Evolutionary conservation across 2,113 vertebrate genomes (phyloP), one percentile per base, ranked within the genome.

Genomic region (Ceuthmochares aereus): DNA sequence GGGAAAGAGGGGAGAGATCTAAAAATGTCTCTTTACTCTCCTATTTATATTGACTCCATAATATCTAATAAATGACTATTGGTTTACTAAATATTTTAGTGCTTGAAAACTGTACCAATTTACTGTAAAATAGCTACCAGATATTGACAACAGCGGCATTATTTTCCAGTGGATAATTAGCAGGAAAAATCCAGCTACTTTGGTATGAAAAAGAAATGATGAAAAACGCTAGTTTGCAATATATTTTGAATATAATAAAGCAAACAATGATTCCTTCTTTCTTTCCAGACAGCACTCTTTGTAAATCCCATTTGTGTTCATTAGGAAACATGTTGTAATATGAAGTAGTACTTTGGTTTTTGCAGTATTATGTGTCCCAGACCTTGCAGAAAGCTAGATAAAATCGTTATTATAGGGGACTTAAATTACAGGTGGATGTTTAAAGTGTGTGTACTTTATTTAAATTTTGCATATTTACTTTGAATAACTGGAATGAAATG

Each of bases 381-480:
- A 32, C 62, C 80, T 64, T 54, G 56, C 3, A 85, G 58, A 89
- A 89, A 83, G 21, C 40, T 58, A 73, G 72, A 66, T 20, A 62
- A 32, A 73, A 76, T 89, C 87, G 68, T 63, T 42, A 17, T 67
- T 77, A 74, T 4, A 17, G 29, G 43, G 3, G 14, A 34, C 36
- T 54, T 5, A 22, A 79, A 64, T 58, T 82, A 70, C 69, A 93
- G 84, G 91, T 85, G 84, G 55, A 11, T 70, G 37, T 80, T 96
- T 43, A 76, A 85, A 11, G 74, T 69, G 30, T 36, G 18, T 69
- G 77, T 72, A 63, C 21, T 29, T 42, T 37, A 69, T 70, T 96
- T 76, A 83, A 82, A 68, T 89, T 45, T 82, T 64, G n/a, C 29
- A 69, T 83, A 15, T 83, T 94, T 96, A 36, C 42, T 93, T 66